Percentiles rank a stretch among this genome's conserved stretches.
phyloP scores from a whole-genome alignment of 1,140 invertebrate genomes.

The Bactericera cockerelli region DNA sequence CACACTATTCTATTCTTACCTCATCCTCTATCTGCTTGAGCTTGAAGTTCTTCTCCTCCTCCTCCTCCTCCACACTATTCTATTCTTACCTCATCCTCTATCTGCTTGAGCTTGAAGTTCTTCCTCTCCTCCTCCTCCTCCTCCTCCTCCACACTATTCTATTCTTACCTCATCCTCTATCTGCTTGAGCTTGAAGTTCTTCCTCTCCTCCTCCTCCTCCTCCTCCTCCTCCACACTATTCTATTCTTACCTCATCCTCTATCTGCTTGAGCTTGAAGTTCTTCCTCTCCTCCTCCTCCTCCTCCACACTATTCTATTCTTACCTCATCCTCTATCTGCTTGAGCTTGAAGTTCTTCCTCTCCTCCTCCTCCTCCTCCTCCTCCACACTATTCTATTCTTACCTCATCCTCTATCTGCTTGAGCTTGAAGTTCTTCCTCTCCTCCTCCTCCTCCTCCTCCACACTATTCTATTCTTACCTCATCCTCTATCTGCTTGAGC shows the following conservation, averaged over 20 bases:
- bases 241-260: conserved; percentile 40
- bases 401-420: conserved; percentile 49
- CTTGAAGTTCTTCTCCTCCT: conserved; percentile 25
- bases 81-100: conserved; percentile 41
- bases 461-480: no score
- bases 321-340: conserved; percentile 48
- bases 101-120: conserved; percentile 37
- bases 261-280: conserved; percentile 39
- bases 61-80: no score
- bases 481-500: conserved; percentile 47
- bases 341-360: conserved; percentile 27
- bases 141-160: no score
- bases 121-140: conserved; percentile 35
- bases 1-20: no score
- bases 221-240: no score
- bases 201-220: conserved; percentile 36
- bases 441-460: no score
- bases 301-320: no score
- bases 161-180: conserved; percentile 40
- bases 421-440: conserved; percentile 25
- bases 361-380: conserved; percentile 43
- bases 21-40: conserved; percentile 48
- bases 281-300: conserved; percentile 35
- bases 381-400: no score
- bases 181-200: conserved; percentile 37